Base-by-base conservation (phyloP, 2,113 vertebrate genomes). In the Tricholaema leucomelas region DNA sequence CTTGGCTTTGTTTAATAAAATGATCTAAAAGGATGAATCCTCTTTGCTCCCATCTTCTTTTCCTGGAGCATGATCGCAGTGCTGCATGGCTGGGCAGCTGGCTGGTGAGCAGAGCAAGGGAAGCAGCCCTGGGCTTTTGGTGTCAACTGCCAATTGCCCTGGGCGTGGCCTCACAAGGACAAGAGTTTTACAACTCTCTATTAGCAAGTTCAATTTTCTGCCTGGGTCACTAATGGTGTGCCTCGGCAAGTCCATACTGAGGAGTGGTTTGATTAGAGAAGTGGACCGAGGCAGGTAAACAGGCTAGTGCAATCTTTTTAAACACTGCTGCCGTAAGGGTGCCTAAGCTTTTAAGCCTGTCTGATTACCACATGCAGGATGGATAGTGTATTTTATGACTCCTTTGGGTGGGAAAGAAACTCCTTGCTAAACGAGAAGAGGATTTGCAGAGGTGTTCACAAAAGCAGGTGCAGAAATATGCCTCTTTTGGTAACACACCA, bases 1-100 rank as follows among this genome's bases (percentile, higher is more conserved):
- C 65, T 73, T 35, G 8, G 48, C 90, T 90, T 81, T 93, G 88
- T 93, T 91, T 80, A 97, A 96, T 96, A 94, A 96, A 97, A 27
- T 30, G 66, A 38, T 30, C 33, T 70, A 35, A 82, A 90, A 72
- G 4, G 13, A 85, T 48, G 44, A 72, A 77, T 79, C 44, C 42
- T 73, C 48, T 83, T 83, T 73, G 42, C 75, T 89, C 27, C n/a
- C 44, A 1, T 74, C 52, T 40, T 77, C 73, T 78, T 58, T 5
- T 8, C 36, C 36, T 27, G 8, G 10, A 65, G 42, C 2, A 2
- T 19, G 38, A 61, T 77, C 30, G 19, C 31, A 3, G 2, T 0
- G 50, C 40, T 71, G 48, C 7, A 0, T 0, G 8, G 30, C 56
- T 67, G 11, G 1, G 30, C 65, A 60, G 75, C 60, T 4, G 27